Conservation (phyloP, 1,140 invertebrate species). For the Ips nitidus region DNA sequence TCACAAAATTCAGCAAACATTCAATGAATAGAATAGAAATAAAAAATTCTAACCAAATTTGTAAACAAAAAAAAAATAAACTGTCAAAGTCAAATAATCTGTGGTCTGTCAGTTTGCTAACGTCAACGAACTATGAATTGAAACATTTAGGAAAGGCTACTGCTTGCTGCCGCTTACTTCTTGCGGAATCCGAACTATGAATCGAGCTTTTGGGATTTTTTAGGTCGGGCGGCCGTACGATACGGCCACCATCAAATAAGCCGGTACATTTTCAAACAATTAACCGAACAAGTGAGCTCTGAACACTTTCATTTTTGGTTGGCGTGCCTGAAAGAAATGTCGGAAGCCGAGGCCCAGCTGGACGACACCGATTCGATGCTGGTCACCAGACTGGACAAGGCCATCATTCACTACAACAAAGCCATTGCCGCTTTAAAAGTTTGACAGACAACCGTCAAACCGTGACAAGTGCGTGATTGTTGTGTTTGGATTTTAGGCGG, state of each 20-base stretch:
- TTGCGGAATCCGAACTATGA: too few species aligned
- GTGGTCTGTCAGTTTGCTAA: too few species aligned
- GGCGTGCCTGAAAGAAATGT: slow-evolving; percentile 72
- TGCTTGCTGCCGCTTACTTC: too few species aligned
- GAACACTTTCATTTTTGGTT: slow-evolving; percentile 93
- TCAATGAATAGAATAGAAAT: background rate
- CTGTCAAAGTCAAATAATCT: too few species aligned
- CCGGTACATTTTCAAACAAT: slow-evolving; percentile 63
- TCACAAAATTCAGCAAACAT: too few species aligned
- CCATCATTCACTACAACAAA: slow-evolving; percentile 62
- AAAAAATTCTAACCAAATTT: background rate
- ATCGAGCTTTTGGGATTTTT: background rate
- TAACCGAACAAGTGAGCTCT: slow-evolving; percentile 77
- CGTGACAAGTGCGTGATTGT: background rate
- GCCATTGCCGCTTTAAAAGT: slow-evolving; percentile 69
- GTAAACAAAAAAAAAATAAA: background rate
- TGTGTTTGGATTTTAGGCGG: slow-evolving; percentile 56
- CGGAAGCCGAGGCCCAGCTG: slow-evolving; percentile 60
- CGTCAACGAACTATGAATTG: too few species aligned
- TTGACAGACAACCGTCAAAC: slow-evolving; percentile 30
- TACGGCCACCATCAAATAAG: slow-evolving; percentile 82
- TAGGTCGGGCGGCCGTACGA: slow-evolving; percentile 76
- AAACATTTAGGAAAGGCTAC: too few species aligned
- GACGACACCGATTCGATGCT: slow-evolving; percentile 50
- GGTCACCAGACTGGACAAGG: slow-evolving; percentile 62